Evolutionary conservation across 2,113 vertebrate species (phyloP).

Genomic region (Plecotus auritus): DNA sequence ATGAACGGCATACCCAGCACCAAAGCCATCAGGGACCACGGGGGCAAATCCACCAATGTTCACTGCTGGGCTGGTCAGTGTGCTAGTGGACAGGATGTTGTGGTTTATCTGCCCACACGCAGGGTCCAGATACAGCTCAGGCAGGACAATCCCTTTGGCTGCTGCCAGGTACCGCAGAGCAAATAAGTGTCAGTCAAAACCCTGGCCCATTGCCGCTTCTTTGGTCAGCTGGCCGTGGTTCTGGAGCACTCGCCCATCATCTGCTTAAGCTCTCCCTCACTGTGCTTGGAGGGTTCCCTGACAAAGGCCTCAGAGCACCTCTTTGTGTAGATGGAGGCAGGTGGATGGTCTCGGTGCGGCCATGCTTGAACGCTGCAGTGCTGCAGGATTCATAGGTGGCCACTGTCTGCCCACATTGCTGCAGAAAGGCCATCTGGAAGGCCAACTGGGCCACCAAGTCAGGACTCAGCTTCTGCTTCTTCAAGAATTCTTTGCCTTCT

Average conservation of each 20-base stretch:
- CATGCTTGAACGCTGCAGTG: conserved; percentile 95
- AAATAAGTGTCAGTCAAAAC: conserved; percentile 96
- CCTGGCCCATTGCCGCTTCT: conserved; percentile 97
- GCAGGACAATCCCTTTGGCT: conserved; percentile 81
- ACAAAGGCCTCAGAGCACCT: conserved; percentile 90
- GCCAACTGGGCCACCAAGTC: conserved; percentile 92
- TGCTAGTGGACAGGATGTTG: conserved; percentile 97
- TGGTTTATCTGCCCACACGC: conserved; percentile 91
- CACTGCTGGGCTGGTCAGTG: conserved; percentile 89
- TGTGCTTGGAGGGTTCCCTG: conserved; percentile 79
- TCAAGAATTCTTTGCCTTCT: conserved; percentile 92
- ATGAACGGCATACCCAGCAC: conserved; percentile 89
- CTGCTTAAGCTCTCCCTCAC: conserved; percentile 81
- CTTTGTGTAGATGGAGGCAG: conserved; percentile 89
- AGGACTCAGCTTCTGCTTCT: conserved; percentile 93
- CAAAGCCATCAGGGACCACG: conserved; percentile 93
- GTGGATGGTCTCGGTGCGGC: conserved; percentile 96
- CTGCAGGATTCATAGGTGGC: conserved; percentile 97
- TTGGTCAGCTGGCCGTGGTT: conserved; percentile 92
- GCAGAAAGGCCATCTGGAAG: conserved; percentile 95
- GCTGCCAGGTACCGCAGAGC: conserved; percentile 85
- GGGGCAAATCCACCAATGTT: conserved; percentile 92
- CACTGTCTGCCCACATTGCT: conserved; percentile 89
- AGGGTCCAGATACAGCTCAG: conserved; percentile 87
- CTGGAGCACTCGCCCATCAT: conserved; percentile 90